Base-by-base conservation (phyloP, 2,888 invertebrate genomes). In the Lasioglossum figueresi region DNA sequence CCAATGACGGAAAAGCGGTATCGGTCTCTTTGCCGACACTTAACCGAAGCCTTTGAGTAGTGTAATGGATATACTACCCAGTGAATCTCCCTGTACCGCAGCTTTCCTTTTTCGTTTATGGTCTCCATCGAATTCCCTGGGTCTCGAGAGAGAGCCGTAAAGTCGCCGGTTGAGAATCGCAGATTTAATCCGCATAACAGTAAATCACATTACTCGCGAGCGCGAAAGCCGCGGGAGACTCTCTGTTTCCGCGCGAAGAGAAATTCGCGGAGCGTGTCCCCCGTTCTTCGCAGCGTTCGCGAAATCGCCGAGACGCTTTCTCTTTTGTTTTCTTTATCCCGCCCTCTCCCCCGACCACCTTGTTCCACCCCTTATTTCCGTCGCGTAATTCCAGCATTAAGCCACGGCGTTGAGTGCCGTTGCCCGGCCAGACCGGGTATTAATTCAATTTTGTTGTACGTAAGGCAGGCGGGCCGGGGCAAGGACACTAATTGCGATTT, bases 401-500 rank as follows among this genome's bases (percentile, higher is more conserved):
- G 90, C 86, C 87, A 88, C 79, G 86, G 75, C 84, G 88, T 83
- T 80, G 87, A 88, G 87, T 86, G 91, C 84, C 82, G 84, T 82
- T 85, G 79, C 80, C 85, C 76, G 77, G 76, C 79, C 87, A 84
- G 84, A 87, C 88, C 83, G 83, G 82, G 70, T 87, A 92, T 88
- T 92, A 92, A 92, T 92, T 91, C 83, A 91, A 91, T 91, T 92
- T 90, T 84, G 87, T 90, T 90, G 66, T 89, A 88, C 81, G 88
- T 88, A 88, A 88, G 90, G 87, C 77, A 86, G 86, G 76, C 80
- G 80, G 77, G 74, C 77, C 45, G 84, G 71, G 86, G 71, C 87
- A 82, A 88, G 85, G 89, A 88, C 87, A 85, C 89, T 92, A 90
- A 91, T 93, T 91, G 91, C 89, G 83, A 92, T 91, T 93, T 91